These are phyloP conservation scores for Nyctereutes procyonoides DNA, from an alignment of 2,113 vertebrate species.

Conservation along the genomic window DNA sequence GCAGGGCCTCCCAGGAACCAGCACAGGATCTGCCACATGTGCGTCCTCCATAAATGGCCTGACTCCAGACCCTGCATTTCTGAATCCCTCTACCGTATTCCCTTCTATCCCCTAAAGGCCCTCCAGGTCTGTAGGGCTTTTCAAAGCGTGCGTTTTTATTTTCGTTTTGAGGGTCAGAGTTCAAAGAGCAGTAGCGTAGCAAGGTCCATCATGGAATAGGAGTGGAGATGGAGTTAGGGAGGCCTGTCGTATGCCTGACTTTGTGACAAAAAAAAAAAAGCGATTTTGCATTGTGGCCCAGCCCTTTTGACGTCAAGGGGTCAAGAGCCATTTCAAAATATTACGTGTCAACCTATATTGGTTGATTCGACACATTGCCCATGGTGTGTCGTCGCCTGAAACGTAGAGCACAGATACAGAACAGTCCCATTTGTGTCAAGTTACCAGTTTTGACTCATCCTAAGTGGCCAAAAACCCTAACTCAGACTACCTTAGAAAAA, in stretches of 20 bases:
- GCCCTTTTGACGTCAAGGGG: neutral
- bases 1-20: neutral
- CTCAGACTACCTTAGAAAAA: neutral
- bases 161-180: neutral
- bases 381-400: neutral
- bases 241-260: neutral
- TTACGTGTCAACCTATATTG: neutral
- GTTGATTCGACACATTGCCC: neutral
- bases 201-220: neutral
- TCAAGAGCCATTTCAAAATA: slow-evolving; percentile 39
- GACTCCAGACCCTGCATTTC: neutral
- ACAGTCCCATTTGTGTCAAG: neutral
- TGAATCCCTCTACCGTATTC: neutral
- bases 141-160: slow-evolving; percentile 14
- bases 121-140: neutral
- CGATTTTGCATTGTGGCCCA: neutral
- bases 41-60: neutral
- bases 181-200: neutral
- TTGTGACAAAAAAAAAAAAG: neutral
- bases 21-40: neutral
- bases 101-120: neutral
- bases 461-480: slow-evolving; percentile 12
- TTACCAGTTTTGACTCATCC: slow-evolving; percentile 15
- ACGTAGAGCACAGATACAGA: neutral
- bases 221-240: neutral